Base-by-base conservation (phyloP, 1,140 invertebrate genomes). In the Dysdera silvatica region DNA sequence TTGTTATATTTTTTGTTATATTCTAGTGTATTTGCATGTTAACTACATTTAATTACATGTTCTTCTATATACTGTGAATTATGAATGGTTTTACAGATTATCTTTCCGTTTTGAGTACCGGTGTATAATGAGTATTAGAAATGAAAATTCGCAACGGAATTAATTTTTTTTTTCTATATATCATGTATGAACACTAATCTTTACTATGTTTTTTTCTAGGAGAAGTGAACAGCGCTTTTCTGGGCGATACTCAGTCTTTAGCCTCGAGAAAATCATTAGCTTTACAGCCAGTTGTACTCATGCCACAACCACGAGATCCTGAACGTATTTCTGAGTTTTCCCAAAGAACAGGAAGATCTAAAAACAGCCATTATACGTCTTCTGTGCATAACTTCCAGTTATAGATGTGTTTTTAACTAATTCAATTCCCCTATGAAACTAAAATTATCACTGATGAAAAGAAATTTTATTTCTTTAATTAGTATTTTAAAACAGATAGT, bases 221-320 rank as follows among this genome's bases (percentile, higher is more conserved):
- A 65, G 89, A 92, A 80, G 85, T 92, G 54, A 92, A 93, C 76
- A 85, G 85, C 67, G 87, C 83, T 5, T 93, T 87, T 73, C 82
- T 91, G 53, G 82, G 80, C 37, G 89, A 92, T 74, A 69, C 67
- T 8, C 85, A 87, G 56, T 91, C 88, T 48, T 80, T 90, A 20
- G 84, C 86, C 6, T 91, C 88, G 0, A 77, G 89, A 53, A 91
- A 91, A 74, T 91, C 89, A 0, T 76, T 91, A 6, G 89, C 88
- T 60, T 77, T 93, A 18, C 88, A 91, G 76, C 89, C 90, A 4
- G 63, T 65, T 0, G n/a, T 65, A 24, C 37, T 65, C 28, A 59
- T 65, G 56, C 63, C 63, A 6, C 56, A 59, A 41, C 56, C 63
- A 4, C 32, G 54, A 28, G 61, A 64, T 28, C 61, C 61, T 26